Base-by-base conservation (phyloP, 2,888 invertebrate genomes). In the Rhamnusium bicolor region DNA sequence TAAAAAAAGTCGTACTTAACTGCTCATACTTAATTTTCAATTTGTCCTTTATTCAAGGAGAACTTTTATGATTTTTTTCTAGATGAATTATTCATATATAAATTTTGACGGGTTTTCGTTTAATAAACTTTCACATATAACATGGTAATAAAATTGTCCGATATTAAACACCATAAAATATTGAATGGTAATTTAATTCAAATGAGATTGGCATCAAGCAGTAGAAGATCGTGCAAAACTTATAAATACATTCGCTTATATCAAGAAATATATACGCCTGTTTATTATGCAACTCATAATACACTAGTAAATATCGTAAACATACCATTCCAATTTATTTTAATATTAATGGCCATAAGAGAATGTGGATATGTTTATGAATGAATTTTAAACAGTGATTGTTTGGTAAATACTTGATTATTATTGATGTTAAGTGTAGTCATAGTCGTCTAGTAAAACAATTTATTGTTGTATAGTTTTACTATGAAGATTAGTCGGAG, bases 201-300 rank as follows among this genome's bases (percentile, higher is more conserved):
- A 40, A n/a, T n/a, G n/a, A 40, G 40, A 40, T 40, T 40, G 40
- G 40, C 40, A 40, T n/a, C 40, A 40, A n/a, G n/a, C 40, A 5
- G 12, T n/a, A n/a, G 40, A n/a, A 40, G n/a, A 40, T 40, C 40
- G 40, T 40, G 40, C 40, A n/a, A 40, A 40, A 40, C 40, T 40
- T 40, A 3, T 40, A 40, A 40, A 40, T n/a, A n/a, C 40, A 12
- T 40, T 40, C 40, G n/a, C 40, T 40, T 40, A n/a, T 24, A 40
- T 40, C 40, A 4, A 40, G 40, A 14, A n/a, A 19, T 51, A 18
- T 51, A 54, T 7, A 19, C 65, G 53, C 65, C 69, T 72, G 73
- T 27, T 73, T 62, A 32, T 70, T 72, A 72, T 72, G 72, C 72
- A 72, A 51, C 72, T 62, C 69, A 63, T 63, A 72, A 63, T 72